phyloP scores from a whole-genome alignment of 2,113 vertebrate genomes.

The Chunga burmeisteri region DNA sequence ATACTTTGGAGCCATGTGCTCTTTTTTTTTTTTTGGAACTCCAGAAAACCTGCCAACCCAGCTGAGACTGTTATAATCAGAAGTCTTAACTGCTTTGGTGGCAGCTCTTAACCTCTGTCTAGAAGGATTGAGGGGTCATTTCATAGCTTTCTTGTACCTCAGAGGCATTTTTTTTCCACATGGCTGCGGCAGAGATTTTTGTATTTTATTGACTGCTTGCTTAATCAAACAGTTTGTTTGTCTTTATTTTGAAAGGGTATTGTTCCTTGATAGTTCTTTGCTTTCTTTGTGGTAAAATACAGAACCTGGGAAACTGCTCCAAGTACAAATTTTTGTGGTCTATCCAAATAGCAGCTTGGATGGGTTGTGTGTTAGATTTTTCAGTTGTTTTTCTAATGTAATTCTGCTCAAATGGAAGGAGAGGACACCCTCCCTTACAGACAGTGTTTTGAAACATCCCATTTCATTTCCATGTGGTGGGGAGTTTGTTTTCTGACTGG shows the following conservation, averaged over 20 bases:
- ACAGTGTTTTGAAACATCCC: background rate
- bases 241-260: background rate
- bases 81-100: background rate
- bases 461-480: background rate
- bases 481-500: background rate
- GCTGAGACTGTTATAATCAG: background rate
- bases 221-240: background rate
- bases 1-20: background rate
- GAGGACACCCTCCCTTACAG: background rate
- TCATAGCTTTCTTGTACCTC: background rate
- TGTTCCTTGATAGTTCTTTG: background rate
- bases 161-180: background rate
- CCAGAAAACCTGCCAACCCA: background rate
- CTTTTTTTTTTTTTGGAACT: background rate
- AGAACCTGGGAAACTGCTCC: background rate
- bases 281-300: background rate
- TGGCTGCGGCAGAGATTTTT: background rate
- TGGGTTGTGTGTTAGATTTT: background rate
- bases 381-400: background rate
- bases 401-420: background rate
- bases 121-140: accelerated
- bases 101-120: background rate
- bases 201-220: background rate
- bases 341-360: background rate
- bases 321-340: background rate